Percentiles rank a stretch among this genome's conserved stretches.
These are phyloP conservation scores for Capreolus pygargus DNA, from an alignment of 2,113 vertebrate species.

Conservation along the genomic window DNA sequence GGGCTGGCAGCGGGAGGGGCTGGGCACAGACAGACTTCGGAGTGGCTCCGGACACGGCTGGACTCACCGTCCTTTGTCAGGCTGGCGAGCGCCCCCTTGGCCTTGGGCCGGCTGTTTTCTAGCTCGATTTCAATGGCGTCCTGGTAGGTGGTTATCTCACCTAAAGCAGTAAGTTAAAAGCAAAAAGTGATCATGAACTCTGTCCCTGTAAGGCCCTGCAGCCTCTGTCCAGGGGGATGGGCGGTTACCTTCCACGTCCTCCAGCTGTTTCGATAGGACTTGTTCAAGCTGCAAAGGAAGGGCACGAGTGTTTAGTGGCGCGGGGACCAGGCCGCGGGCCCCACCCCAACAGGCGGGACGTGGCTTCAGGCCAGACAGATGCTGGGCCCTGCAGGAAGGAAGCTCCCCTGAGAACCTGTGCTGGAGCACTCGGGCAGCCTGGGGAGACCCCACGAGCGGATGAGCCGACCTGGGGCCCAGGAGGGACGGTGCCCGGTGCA, in stretches of 20 bases:
- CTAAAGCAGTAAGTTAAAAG: constrained; percentile 76
- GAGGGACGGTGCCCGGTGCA: fast-evolving
- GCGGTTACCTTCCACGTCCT: constrained; percentile 92
- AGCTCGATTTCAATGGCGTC: constrained; percentile 95
- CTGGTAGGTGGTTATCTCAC: constrained; percentile 93
- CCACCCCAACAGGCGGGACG: background rate
- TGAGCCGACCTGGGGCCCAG: background rate
- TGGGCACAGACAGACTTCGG: fast-evolving
- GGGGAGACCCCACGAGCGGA: background rate
- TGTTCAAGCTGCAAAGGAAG: constrained; percentile 86
- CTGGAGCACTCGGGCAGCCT: background rate
- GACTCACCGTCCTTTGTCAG: constrained; percentile 87
- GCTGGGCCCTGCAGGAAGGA: background rate
- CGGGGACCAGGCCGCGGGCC: fast-evolving
- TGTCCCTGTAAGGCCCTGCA: background rate
- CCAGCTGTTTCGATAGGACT: constrained; percentile 91
- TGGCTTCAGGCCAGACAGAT: fast-evolving
- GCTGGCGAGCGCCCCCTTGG: constrained; percentile 89
- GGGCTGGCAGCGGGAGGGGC: background rate
- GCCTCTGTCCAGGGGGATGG: background rate
- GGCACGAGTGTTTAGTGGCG: fast-evolving
- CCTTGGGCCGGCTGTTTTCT: constrained; percentile 89
- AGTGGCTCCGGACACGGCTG: fast-evolving
- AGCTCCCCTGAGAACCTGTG: fast-evolving
- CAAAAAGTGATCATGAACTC: background rate